phyloP scores from a whole-genome alignment of 2,797 vertebrate species.

The Martes flavigula region DNA sequence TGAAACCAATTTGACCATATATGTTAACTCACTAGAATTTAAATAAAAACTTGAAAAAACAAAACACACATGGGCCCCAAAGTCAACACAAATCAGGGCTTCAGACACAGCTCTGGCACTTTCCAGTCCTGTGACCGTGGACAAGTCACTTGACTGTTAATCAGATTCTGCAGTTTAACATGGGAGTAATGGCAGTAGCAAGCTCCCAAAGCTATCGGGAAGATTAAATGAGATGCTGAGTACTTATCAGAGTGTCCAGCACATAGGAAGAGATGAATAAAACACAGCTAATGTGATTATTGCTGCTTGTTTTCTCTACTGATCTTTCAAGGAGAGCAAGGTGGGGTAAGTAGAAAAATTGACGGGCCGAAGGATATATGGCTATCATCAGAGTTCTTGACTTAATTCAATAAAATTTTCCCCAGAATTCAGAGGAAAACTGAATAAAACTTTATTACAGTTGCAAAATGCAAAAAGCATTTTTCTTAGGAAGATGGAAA shows the following conservation, averaged over 20 bases:
- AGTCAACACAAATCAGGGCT: not conserved
- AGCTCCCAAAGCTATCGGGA: not conserved
- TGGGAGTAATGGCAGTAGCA: not conserved
- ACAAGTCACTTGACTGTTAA: not conserved
- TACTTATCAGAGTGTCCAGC: not conserved
- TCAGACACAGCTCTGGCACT: not conserved
- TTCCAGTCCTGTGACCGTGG: not conserved
- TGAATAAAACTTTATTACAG: slow-evolving; percentile 49
- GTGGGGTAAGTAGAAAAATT: not conserved
- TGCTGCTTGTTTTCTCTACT: not conserved
- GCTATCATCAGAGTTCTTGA: not conserved
- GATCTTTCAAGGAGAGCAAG: slow-evolving; percentile 2
- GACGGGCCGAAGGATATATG: not conserved
- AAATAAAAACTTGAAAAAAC: not conserved
- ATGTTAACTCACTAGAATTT: not conserved
- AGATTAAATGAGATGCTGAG: not conserved
- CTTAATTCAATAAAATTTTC: not conserved
- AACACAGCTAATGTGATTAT: not conserved
- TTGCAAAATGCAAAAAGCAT: slow-evolving; percentile 43
- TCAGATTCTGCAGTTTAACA: not conserved
- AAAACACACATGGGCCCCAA: not conserved
- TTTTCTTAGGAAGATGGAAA: slow-evolving; percentile 55
- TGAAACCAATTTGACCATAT: not conserved
- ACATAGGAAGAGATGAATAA: not conserved
- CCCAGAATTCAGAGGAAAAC: not conserved